Evolutionary conservation across 2,797 vertebrate genomes (phyloP).

Genomic region (Eurystomus glaucurus): DNA sequence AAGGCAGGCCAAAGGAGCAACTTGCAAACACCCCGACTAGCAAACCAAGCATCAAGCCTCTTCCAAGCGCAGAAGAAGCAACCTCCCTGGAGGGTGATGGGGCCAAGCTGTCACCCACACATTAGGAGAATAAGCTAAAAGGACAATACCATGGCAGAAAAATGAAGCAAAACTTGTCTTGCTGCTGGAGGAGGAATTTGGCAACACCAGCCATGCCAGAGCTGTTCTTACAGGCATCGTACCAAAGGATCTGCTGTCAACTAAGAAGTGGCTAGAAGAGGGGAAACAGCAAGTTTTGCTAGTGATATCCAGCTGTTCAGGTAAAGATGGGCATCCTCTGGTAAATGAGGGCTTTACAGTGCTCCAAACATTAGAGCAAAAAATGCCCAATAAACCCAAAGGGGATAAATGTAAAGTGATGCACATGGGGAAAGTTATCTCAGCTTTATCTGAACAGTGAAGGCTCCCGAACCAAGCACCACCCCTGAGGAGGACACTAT

Average conservation of each 20-base stretch:
- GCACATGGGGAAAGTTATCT: background rate
- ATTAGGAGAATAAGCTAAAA: background rate
- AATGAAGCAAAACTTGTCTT: fast-evolving
- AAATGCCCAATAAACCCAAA: background rate
- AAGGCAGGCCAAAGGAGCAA: constrained; percentile 28
- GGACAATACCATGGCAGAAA: background rate
- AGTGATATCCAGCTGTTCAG: background rate
- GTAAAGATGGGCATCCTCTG: background rate
- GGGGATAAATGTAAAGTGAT: background rate
- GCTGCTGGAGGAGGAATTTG: background rate
- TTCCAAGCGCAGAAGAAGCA: background rate
- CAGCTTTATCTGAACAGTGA: background rate
- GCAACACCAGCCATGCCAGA: background rate
- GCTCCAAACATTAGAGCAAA: background rate
- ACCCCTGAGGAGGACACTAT: background rate
- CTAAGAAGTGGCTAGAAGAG: background rate
- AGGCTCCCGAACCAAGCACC: background rate
- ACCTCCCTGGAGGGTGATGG: background rate
- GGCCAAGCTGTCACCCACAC: background rate
- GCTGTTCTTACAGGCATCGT: background rate
- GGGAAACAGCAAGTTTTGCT: background rate
- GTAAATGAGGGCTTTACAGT: background rate
- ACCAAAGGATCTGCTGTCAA: background rate
- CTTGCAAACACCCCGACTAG: background rate
- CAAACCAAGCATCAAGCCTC: background rate